phyloP scores from a whole-genome alignment of 2,797 vertebrate genomes.

The Myotis findleyi region DNA sequence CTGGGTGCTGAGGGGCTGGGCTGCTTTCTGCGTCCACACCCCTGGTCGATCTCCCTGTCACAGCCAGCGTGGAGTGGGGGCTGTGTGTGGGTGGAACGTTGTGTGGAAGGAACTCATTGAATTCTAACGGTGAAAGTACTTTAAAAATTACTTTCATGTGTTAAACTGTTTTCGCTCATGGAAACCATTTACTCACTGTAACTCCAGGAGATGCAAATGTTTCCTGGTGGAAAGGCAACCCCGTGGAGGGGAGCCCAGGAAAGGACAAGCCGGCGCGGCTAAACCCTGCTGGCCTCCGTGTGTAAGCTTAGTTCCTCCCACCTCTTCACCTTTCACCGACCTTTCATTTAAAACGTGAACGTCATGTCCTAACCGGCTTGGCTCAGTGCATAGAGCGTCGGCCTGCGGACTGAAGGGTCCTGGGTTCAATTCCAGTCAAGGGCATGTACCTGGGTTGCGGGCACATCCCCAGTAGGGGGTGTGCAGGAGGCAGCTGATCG shows the following conservation, averaged over 20 bases:
- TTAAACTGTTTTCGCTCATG: constrained; percentile 19
- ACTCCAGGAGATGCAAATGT: constrained; percentile 83
- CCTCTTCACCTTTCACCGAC: not conserved
- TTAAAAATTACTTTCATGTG: not conserved
- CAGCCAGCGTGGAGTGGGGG: too few species aligned
- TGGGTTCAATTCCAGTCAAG: too few species aligned
- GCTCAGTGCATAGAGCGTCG: too few species aligned
- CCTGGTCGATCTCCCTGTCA: fast-evolving
- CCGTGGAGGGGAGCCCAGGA: constrained; percentile 78
- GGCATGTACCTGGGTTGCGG: too few species aligned
- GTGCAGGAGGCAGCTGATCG: too few species aligned
- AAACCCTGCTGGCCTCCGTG: constrained; percentile 53
- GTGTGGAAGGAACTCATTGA: not conserved
- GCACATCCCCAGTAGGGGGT: too few species aligned
- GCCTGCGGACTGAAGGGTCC: too few species aligned
- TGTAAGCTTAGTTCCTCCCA: not conserved
- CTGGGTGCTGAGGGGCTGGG: not conserved
- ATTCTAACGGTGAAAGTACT: not conserved
- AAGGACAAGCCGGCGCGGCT: not conserved
- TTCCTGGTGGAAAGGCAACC: constrained; percentile 83
- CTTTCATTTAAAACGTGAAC: constrained; percentile 1
- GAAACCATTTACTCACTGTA: constrained; percentile 82
- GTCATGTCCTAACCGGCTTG: not conserved
- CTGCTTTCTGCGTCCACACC: not conserved
- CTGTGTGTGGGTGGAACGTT: fast-evolving